phyloP scores from a whole-genome alignment of 2,113 vertebrate genomes.

The Cyanoderma ruficeps region DNA sequence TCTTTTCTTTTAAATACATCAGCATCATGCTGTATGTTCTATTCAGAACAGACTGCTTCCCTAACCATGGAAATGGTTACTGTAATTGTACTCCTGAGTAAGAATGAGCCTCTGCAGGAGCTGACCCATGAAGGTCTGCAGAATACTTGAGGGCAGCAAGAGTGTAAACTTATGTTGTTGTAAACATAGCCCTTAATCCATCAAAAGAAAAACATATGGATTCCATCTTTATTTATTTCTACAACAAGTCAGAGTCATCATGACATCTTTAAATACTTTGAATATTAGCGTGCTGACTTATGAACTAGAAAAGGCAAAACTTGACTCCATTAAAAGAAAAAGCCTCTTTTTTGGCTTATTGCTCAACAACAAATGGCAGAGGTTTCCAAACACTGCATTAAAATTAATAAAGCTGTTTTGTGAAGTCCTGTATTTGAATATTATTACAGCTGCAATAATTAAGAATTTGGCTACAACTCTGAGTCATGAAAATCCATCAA shows the following conservation, averaged over 20 bases:
- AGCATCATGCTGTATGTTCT: background rate
- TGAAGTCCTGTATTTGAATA: slow-evolving; percentile 1
- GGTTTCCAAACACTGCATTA: slow-evolving; percentile 11
- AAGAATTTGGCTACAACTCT: slow-evolving; percentile 8
- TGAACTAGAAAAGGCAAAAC: slow-evolving; percentile 39
- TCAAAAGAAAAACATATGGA: slow-evolving; percentile 62
- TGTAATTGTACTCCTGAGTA: slow-evolving; percentile 51
- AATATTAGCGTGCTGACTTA: slow-evolving; percentile 44
- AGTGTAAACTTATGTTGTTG: slow-evolving; percentile 67
- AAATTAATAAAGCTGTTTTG: slow-evolving; percentile 37
- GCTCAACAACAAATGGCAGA: slow-evolving; percentile 3
- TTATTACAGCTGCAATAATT: slow-evolving; percentile 17
- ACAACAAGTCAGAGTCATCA: slow-evolving; percentile 37
- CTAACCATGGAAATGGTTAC: slow-evolving; percentile 19
- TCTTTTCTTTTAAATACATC: background rate
- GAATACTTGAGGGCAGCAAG: slow-evolving; percentile 52
- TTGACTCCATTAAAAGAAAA: background rate
- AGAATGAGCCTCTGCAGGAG: slow-evolving; percentile 52
- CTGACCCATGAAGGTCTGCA: slow-evolving; percentile 53
- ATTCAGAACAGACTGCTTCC: background rate
- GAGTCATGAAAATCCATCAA: background rate
- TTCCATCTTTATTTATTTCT: slow-evolving; percentile 65
- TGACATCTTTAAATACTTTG: slow-evolving; percentile 66
- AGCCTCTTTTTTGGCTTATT: background rate
- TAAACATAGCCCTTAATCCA: slow-evolving; percentile 64